Base-by-base conservation (phyloP, 1,140 invertebrate genomes). In the Aphelinus certus region DNA sequence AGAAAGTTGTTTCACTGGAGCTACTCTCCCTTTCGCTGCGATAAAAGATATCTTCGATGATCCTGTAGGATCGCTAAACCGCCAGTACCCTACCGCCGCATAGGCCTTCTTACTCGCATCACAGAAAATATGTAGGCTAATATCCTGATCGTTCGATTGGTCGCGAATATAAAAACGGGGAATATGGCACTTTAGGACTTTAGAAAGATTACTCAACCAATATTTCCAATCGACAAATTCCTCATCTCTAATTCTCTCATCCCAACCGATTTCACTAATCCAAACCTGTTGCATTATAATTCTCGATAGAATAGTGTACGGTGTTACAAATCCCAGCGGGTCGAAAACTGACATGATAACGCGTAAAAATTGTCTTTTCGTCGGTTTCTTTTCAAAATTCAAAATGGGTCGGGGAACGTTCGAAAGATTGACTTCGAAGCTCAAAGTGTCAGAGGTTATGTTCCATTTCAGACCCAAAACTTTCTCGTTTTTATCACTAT, bases 51-150 rank as follows among this genome's bases (percentile, higher is more conserved):
- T 64, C 3, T 51, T 43, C 26, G 43, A 7, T 26, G 79, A 42
- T 65, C 79, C 76, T 60, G 2, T 45, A 9, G 55, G 1, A 2
- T 2, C n/a, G 1, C 2, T 48, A 47, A 46, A 58, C 1, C 66
- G 9, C 5, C 5, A 4, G n/a, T 82, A 85, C 45, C 74, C 75
- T 2, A 65, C 79, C 6, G 79, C 65, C 2, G 80, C 45, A 48
- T 71, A 63, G 2, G 70, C 70, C 3, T 55, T 62, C 3, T 10
- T 1, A 42, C 63, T 65, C 3, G 83, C 82, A 10, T 83, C 84
- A 53, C 73, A 79, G 66, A 86, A 85, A 0, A 81, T 65, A 73
- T 87, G 84, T 43, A 86, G 53, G 49, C 83, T 62, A 7, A 45
- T 64, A 3, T 68, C 1, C 2, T n/a, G 7, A 9, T n/a, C 49